phyloP scores from a whole-genome alignment of 2,797 vertebrate genomes.

The Phalloptychus januarius region DNA sequence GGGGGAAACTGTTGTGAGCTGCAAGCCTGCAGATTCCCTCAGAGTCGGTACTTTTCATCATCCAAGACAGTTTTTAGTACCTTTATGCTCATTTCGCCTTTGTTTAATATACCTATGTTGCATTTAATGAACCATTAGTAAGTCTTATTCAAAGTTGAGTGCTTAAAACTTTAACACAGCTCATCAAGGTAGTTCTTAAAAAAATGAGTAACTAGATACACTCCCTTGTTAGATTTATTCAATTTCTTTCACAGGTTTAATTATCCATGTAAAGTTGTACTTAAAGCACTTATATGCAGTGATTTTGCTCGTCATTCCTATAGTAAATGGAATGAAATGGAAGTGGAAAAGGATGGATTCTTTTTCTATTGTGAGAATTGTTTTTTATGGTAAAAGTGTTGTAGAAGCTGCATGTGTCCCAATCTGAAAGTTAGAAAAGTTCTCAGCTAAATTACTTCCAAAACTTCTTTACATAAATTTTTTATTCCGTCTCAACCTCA shows the following conservation, averaged over 20 bases:
- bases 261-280: background rate
- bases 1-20: background rate
- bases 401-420: background rate
- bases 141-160: slow-evolving; percentile 28
- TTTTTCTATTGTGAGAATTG: background rate
- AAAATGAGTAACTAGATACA: background rate
- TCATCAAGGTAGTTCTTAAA: background rate
- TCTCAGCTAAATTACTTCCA: background rate
- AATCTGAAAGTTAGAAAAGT: background rate
- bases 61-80: slow-evolving; percentile 1
- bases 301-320: slow-evolving; percentile 4
- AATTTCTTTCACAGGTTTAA: slow-evolving; percentile 7
- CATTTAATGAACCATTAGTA: background rate
- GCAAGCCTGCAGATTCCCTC: background rate
- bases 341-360: background rate
- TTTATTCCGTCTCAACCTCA: slow-evolving; percentile 6
- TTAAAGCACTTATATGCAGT: background rate
- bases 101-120: slow-evolving; percentile 14
- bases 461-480: slow-evolving; percentile 5
- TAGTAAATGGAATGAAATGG: background rate
- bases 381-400: background rate
- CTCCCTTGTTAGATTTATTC: background rate
- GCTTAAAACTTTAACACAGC: background rate
- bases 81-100: background rate
- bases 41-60: background rate